Evolutionary conservation across 2,113 vertebrate species (phyloP).

Genomic region (Cardinalis cardinalis): DNA sequence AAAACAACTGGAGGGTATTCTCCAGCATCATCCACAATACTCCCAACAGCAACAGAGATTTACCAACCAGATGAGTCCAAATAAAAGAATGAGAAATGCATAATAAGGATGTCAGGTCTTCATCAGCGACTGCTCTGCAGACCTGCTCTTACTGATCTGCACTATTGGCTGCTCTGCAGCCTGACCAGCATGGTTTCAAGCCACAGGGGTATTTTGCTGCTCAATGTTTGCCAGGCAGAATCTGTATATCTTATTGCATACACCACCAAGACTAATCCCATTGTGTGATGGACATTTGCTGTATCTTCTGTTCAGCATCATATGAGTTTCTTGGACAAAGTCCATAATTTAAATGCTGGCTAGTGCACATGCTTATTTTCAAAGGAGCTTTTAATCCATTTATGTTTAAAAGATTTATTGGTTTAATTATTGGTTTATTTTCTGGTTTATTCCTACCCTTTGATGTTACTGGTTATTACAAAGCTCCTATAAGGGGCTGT

Average conservation of each 20-base stretch:
- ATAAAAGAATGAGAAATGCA: background rate
- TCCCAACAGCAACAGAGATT: background rate
- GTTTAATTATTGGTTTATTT: slow-evolving; percentile 60
- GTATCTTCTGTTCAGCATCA: slow-evolving; percentile 6
- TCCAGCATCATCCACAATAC: background rate
- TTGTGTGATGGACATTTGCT: background rate
- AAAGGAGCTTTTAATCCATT: slow-evolving; percentile 30
- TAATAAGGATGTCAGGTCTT: background rate
- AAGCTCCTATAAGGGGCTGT: slow-evolving; percentile 6
- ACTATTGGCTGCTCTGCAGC: background rate
- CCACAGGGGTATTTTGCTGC: background rate
- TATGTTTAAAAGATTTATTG: slow-evolving; percentile 46
- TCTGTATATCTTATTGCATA: background rate
- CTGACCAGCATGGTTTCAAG: background rate
- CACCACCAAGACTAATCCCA: background rate
- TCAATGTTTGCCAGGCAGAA: background rate
- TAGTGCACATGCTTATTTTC: slow-evolving; percentile 33
- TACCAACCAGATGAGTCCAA: background rate
- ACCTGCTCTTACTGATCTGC: background rate
- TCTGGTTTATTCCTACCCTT: slow-evolving; percentile 32
- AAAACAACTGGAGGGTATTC: background rate
- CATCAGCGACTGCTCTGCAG: background rate
- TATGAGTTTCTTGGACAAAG: slow-evolving; percentile 6
- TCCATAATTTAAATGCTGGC: background rate
- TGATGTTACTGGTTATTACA: slow-evolving; percentile 41